A percentile compares a stretch with the other conserved stretches of the same genome.
These are phyloP conservation scores for Calidris pugnax DNA, from an alignment of 2,113 vertebrate species.

Conservation along the genomic window DNA sequence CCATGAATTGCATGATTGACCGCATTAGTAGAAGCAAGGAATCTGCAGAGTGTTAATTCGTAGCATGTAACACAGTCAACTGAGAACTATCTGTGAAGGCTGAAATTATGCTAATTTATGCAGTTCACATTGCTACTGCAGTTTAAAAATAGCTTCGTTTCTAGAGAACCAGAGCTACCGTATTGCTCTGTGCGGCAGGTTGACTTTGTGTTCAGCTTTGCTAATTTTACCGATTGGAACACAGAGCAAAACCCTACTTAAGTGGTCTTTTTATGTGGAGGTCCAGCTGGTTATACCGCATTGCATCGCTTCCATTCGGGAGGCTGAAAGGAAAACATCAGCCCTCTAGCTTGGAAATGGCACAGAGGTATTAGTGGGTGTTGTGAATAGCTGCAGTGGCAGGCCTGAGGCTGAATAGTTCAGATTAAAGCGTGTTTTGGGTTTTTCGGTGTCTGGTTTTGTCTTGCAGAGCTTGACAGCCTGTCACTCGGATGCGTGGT, in stretches of 20 bases:
- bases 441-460: neutral
- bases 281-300: neutral
- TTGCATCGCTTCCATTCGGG: neutral
- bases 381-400: neutral
- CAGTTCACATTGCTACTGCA: slow-evolving; percentile 60
- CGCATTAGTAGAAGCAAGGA: neutral
- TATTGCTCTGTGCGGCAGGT: neutral
- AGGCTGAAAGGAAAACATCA: neutral
- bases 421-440: neutral
- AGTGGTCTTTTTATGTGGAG: neutral
- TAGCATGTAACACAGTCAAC: slow-evolving; percentile 26
- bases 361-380: neutral
- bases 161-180: slow-evolving; percentile 44
- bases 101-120: slow-evolving; percentile 76
- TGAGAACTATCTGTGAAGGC: slow-evolving; percentile 50
- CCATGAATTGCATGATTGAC: neutral
- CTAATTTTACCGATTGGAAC: neutral
- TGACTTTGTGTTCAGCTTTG: neutral
- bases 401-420: neutral
- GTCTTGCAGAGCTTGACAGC: neutral
- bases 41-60: slow-evolving; percentile 45
- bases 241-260: neutral
- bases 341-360: neutral
- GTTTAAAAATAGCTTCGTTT: slow-evolving; percentile 75
- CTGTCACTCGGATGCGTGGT: neutral